Conservation (phyloP, 1,140 invertebrate genomes). For the Mercenaria mercenaria region DNA sequence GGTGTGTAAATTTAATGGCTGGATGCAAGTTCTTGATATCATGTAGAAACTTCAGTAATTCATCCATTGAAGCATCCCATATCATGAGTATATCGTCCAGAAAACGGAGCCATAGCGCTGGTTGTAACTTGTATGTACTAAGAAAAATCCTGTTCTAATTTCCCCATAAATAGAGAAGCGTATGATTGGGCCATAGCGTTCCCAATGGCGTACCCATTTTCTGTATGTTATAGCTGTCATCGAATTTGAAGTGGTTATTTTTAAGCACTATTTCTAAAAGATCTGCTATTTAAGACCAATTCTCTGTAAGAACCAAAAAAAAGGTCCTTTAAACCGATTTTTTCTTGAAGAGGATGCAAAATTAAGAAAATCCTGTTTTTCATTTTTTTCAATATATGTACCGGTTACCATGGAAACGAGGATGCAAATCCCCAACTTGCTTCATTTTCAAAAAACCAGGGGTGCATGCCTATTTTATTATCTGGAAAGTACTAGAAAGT, state of each 20-base stretch:
- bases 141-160: constrained; percentile 37
- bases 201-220: constrained; percentile 31
- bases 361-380: no score
- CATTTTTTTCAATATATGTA: no score
- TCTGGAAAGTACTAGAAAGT: no score
- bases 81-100: constrained; percentile 44
- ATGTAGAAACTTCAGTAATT: neutral
- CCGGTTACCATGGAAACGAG: no score
- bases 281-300: neutral
- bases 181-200: constrained; percentile 14
- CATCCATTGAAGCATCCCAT: constrained; percentile 10
- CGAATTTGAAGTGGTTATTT: constrained; percentile 51
- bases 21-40: neutral
- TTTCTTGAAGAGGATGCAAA: no score
- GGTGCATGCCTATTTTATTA: no score
- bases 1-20: constrained; percentile 9
- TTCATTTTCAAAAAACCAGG: no score
- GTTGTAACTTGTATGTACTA: neutral
- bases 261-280: constrained; percentile 13
- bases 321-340: no score
- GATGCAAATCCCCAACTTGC: no score
- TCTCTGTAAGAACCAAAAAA: no score
- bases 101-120: constrained; percentile 24
- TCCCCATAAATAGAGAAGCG: constrained; percentile 19
- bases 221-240: neutral